A percentile compares a stretch with the other conserved stretches of the same genome.
phyloP scores from a whole-genome alignment of 2,888 invertebrate genomes.

The Andrena camellia region DNA sequence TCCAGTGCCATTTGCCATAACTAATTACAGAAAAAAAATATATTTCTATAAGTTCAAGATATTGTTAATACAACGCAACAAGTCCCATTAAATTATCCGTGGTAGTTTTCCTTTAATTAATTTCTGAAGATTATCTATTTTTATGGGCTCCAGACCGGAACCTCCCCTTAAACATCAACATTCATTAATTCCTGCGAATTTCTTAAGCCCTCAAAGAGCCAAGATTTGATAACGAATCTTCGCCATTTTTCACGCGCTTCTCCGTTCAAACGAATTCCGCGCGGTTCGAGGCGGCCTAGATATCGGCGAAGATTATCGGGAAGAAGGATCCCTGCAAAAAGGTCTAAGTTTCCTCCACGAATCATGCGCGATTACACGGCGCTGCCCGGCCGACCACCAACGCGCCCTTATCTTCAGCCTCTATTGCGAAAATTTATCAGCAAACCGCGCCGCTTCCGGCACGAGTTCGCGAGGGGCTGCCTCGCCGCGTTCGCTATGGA shows the following conservation, averaged over 20 bases:
- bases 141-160: too few relatives aligned
- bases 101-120: too few relatives aligned
- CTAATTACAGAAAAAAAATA: too few relatives aligned
- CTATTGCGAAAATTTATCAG: slow-evolving; percentile 70
- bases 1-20: too few relatives aligned
- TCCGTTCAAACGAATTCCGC: background rate
- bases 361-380: slow-evolving; percentile 70
- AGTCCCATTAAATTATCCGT: too few relatives aligned
- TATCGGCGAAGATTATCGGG: slow-evolving; percentile 26
- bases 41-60: too few relatives aligned
- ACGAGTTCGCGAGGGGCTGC: slow-evolving; percentile 66
- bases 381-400: slow-evolving; percentile 65
- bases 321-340: slow-evolving; percentile 50
- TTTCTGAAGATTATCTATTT: too few relatives aligned
- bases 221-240: background rate
- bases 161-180: background rate
- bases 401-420: slow-evolving; percentile 64
- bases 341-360: slow-evolving; percentile 65
- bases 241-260: background rate
- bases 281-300: background rate
- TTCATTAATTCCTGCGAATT: background rate
- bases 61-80: too few relatives aligned
- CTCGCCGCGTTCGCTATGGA: slow-evolving; percentile 37
- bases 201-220: background rate
- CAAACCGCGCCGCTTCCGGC: slow-evolving; percentile 68